Percentiles rank a stretch among this genome's conserved stretches.
Evolutionary conservation across 2,113 vertebrate genomes (phyloP).

Genomic region (Danionella cerebrum): DNA sequence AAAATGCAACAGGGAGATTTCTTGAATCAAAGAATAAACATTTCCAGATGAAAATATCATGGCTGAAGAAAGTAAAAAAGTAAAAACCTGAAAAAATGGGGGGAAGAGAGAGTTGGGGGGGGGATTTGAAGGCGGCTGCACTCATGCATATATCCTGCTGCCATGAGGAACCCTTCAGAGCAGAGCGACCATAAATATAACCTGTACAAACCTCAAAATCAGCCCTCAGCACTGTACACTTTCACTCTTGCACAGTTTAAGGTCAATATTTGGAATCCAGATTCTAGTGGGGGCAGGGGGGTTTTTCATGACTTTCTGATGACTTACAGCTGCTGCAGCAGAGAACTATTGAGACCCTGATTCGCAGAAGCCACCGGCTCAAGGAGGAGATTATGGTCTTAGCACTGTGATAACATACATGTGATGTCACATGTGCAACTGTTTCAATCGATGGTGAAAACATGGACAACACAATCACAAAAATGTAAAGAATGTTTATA

Average conservation of each 20-base stretch:
- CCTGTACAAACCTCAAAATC: conserved; percentile 27
- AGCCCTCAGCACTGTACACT: conserved; percentile 23
- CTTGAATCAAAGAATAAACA: conserved; percentile 65
- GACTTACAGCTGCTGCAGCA: conserved; percentile 47
- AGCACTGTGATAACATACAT: too few relatives aligned
- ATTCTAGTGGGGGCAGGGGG: conserved; percentile 41
- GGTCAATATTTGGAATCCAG: conserved; percentile 45
- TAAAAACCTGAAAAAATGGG: conserved; percentile 33
- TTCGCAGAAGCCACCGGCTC: not conserved
- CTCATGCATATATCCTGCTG: conserved; percentile 50
- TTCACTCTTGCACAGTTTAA: conserved; percentile 30
- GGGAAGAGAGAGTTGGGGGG: conserved; percentile 35
- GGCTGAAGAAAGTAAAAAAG: conserved; percentile 35
- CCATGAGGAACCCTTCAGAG: conserved; percentile 33
- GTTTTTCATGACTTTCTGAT: conserved; percentile 4
- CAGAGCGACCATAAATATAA: conserved; percentile 41
- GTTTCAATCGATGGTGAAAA: too few relatives aligned
- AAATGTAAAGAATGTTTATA: too few relatives aligned
- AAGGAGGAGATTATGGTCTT: not conserved
- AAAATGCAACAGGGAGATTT: conserved; percentile 64
- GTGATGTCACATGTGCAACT: too few relatives aligned
- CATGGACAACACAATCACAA: too few relatives aligned
- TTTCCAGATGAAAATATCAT: conserved; percentile 70
- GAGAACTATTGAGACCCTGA: conserved; percentile 34
- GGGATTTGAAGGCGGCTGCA: conserved; percentile 24